Conservation (phyloP, 2,113 vertebrate genomes). For the Muscicapa adusta region DNA sequence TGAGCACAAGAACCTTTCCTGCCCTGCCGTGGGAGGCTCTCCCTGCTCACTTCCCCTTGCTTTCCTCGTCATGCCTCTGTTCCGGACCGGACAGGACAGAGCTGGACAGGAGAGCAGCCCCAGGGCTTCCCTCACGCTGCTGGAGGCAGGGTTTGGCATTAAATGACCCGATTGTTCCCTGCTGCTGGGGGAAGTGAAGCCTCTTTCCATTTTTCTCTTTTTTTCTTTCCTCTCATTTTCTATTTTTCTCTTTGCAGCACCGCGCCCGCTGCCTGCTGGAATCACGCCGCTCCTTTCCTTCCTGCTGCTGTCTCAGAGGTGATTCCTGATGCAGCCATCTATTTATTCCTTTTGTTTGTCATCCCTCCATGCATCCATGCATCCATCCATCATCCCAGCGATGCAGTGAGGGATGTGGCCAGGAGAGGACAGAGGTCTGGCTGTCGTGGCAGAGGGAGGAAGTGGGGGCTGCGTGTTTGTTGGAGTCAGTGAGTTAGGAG, state of each 20-base stretch:
- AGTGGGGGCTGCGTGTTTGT: not conserved
- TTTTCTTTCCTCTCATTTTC: no score
- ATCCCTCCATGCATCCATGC: not conserved
- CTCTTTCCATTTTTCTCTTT: no score
- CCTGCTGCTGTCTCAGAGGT: not conserved
- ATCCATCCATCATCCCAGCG: not conserved
- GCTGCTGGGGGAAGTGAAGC: not conserved
- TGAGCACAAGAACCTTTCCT: not conserved
- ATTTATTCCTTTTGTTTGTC: not conserved
- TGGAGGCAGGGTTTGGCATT: not conserved
- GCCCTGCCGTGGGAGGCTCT: accelerated
- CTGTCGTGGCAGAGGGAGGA: not conserved
- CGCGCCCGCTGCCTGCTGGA: not conserved
- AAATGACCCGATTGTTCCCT: not conserved
- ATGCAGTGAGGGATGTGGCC: not conserved
- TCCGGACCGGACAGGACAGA: accelerated
- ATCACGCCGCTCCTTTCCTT: not conserved
- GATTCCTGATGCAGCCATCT: not conserved
- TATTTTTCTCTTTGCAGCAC: not conserved
- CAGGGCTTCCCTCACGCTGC: not conserved
- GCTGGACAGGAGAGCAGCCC: not conserved
- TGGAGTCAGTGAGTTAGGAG: no score
- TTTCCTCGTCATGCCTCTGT: not conserved
- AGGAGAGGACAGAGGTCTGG: not conserved
- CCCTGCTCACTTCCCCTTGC: not conserved